phyloP scores from a whole-genome alignment of 2,113 vertebrate species.

The Aegotheles bennettii region DNA sequence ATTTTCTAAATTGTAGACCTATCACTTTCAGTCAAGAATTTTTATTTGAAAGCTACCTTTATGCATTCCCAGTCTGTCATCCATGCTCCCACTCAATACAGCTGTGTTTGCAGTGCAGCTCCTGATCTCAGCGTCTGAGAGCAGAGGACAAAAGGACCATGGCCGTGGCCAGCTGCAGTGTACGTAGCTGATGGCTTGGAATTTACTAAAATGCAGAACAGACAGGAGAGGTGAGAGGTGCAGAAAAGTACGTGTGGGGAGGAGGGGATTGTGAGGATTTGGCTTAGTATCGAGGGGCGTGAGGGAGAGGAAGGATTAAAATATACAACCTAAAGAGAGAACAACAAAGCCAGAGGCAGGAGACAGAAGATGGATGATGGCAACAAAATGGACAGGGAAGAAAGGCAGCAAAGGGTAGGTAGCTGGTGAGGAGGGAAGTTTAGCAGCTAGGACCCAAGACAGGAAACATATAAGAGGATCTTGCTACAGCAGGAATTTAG shows the following conservation, averaged over 20 bases:
- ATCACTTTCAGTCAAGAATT: not conserved
- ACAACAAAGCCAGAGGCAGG: not conserved
- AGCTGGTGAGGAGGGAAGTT: not conserved
- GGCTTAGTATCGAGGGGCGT: not conserved
- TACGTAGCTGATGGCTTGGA: not conserved
- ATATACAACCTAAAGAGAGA: not conserved
- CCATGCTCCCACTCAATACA: not conserved
- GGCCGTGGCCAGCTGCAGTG: accelerated
- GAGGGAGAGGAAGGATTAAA: not conserved
- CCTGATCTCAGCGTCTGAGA: not conserved
- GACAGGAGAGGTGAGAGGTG: not conserved
- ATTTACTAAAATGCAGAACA: not conserved
- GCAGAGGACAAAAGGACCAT: not conserved
- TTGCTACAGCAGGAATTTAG: not conserved
- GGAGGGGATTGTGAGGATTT: not conserved
- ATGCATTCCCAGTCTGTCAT: accelerated
- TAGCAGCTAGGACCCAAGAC: not conserved
- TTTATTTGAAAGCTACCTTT: not conserved
- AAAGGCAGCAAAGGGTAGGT: not conserved
- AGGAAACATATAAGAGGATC: not conserved
- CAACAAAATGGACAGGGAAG: not conserved
- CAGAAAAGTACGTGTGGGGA: not conserved
- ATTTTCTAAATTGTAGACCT: not conserved
- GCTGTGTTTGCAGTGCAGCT: not conserved
- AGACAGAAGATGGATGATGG: not conserved